Conservation (phyloP, 2,113 vertebrate genomes). For the Urocitellus parryii region DNA sequence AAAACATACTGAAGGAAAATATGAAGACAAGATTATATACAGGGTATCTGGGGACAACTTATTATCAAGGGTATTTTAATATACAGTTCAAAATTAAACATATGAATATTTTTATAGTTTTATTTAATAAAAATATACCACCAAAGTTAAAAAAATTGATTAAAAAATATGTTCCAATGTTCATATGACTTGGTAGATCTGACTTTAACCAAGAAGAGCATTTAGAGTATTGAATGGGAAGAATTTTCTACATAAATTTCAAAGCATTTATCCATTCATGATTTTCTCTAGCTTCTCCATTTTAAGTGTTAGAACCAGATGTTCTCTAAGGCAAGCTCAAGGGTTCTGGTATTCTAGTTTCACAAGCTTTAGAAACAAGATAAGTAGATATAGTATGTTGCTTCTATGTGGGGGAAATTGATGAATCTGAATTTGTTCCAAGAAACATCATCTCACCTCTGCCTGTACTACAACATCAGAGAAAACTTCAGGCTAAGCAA, state of each 20-base stretch:
- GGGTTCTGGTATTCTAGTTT: neutral
- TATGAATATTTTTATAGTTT: neutral
- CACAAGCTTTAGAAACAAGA: neutral
- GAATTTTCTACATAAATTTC: neutral
- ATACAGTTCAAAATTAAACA: neutral
- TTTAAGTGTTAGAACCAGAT: neutral
- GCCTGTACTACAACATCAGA: neutral
- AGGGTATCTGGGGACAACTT: neutral
- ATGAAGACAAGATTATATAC: neutral
- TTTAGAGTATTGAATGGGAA: neutral
- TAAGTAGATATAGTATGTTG: neutral
- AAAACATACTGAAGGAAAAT: neutral
- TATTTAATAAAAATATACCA: neutral
- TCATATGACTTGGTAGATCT: neutral
- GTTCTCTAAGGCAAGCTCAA: neutral
- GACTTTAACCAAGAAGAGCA: neutral
- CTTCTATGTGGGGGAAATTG: neutral
- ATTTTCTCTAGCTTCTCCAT: neutral
- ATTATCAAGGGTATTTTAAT: neutral
- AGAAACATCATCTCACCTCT: neutral
- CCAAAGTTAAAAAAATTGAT: neutral
- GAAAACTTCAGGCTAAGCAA: neutral
- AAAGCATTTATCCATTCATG: neutral
- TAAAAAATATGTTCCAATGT: neutral
- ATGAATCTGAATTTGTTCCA: neutral